Base-by-base conservation (phyloP, 2,888 invertebrate species). In the Blomia tropicalis region DNA sequence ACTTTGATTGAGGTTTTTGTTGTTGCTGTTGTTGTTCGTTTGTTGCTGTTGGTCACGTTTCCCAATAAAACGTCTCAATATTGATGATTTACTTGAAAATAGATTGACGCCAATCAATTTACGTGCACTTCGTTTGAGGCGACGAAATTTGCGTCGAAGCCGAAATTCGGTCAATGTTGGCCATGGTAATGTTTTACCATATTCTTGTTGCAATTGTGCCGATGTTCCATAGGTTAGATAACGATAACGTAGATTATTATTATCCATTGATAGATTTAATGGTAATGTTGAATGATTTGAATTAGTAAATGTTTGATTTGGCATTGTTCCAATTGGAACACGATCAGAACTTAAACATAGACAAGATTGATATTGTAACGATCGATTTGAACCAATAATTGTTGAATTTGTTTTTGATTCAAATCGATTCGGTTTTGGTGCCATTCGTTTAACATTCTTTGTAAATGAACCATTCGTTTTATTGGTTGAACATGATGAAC, bases 121-220 rank as follows among this genome's bases (percentile, higher is more conserved):
- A 14, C 56, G 25, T 32, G 56, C 56, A 19, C 56, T n/a, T n/a
- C 56, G 56, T 36, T 56, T 56, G 11, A 56, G 23, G 29, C 56
- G 56, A 4, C 56, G 56, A 14, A 56, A 56, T 36, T 56, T 56
- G 29, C 56, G 56, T 32, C 56, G 29, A 14, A 56, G 23, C 14
- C 56, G 56, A 56, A 56, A 56, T 25, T 56, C 56, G 25, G 56
- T 56, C 29, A 56, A 36, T 25, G 56, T 56, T 36, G 56, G 56
- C 56, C 56, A 56, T n/a, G 56, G 56, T 36, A 56, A 36, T n/a
- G 29, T 14, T 36, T 56, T 56, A 29, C 56, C 56, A 25, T 56
- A 56, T 25, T 56, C 56, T 36, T 56, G 56, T 25, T 56, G 56
- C 3, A 56, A 7, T 36, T 56, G 56, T n/a, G 3, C 27, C 19